These are phyloP conservation scores for Apostichopus parvimensis DNA, from an alignment of 35 echinoderm and acorn worm species.

Conservation along the genomic window DNA sequence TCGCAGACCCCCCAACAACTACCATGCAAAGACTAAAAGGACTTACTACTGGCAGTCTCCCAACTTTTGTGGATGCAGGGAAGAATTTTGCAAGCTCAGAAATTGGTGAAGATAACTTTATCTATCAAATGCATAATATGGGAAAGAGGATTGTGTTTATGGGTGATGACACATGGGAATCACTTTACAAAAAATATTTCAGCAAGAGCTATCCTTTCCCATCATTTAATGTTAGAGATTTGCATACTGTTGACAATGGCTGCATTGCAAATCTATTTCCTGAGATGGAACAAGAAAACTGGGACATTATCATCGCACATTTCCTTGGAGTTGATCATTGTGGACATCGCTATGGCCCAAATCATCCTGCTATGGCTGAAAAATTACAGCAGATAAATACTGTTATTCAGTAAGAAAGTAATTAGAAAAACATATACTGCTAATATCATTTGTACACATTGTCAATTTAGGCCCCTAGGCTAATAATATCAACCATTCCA, in stretches of 20 bases:
- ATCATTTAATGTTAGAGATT: conserved; percentile 98
- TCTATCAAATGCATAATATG: conserved; percentile 65
- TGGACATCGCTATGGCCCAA: conserved; percentile 93
- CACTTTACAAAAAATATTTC: conserved; percentile 80
- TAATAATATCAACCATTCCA: too few species aligned
- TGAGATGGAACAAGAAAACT: conserved; percentile 77
- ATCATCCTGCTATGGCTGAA: conserved; percentile 90
- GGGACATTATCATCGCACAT: conserved; percentile 82
- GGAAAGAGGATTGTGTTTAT: conserved; percentile 83
- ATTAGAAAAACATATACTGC: background rate
- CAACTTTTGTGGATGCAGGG: conserved; percentile 96
- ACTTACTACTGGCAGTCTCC: conserved; percentile 87
- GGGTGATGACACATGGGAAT: conserved; percentile 99
- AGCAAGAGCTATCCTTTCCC: conserved; percentile 84
- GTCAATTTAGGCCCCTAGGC: too few species aligned
- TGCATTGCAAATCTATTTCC: conserved; percentile 81
- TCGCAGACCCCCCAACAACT: conserved; percentile 94
- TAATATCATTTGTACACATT: background rate
- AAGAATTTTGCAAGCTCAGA: conserved; percentile 90
- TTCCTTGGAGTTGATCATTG: conserved; percentile 99
- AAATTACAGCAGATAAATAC: conserved; percentile 89
- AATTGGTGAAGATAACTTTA: conserved; percentile 89
- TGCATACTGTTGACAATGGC: conserved; percentile 95
- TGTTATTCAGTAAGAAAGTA: conserved; percentile 72
- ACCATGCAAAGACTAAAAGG: conserved; percentile 93